A percentile compares a stretch with the other conserved stretches of the same genome.
These are phyloP conservation scores for Dendrolimus kikuchii DNA, from an alignment of 1,140 invertebrate species.

Conservation along the genomic window DNA sequence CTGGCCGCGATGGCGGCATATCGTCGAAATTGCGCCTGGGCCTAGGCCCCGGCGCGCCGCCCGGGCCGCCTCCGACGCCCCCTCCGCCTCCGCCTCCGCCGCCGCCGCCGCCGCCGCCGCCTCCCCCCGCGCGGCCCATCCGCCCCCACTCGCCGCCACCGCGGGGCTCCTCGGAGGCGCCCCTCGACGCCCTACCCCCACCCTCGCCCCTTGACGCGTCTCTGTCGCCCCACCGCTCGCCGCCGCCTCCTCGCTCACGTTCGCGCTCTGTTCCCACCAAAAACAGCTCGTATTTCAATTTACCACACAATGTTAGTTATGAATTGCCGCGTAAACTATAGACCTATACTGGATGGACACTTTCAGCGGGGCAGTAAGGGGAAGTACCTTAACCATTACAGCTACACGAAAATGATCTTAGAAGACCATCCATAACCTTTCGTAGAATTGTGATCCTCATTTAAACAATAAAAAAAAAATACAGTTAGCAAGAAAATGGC, in stretches of 20 bases:
- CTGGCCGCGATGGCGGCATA: slow-evolving; percentile 51
- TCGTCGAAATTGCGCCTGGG: slow-evolving; percentile 58
- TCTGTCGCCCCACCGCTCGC: slow-evolving; percentile 40
- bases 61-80: slow-evolving; percentile 63
- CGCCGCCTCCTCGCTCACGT: slow-evolving; percentile 42
- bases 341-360: too few species aligned
- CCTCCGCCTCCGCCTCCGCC: slow-evolving; percentile 59
- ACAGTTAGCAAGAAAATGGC: too few species aligned
- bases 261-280: slow-evolving; percentile 27
- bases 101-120: slow-evolving; percentile 50
- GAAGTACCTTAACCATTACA: too few species aligned
- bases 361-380: too few species aligned
- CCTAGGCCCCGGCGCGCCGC: slow-evolving; percentile 65
- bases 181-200: slow-evolving; percentile 46
- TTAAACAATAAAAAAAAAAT: too few species aligned
- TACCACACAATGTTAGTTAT: too few species aligned
- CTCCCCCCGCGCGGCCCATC: slow-evolving; percentile 58
- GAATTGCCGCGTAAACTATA: too few species aligned
- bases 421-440: too few species aligned
- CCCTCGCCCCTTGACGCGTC: slow-evolving; percentile 52
- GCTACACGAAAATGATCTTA: too few species aligned
- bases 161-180: slow-evolving; percentile 54
- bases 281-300: too few species aligned
- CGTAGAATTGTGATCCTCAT: too few species aligned
- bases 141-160: slow-evolving; percentile 56